These are phyloP conservation scores for Cinara cedri DNA, from an alignment of 2,888 invertebrate genomes.

Conservation along the genomic window DNA sequence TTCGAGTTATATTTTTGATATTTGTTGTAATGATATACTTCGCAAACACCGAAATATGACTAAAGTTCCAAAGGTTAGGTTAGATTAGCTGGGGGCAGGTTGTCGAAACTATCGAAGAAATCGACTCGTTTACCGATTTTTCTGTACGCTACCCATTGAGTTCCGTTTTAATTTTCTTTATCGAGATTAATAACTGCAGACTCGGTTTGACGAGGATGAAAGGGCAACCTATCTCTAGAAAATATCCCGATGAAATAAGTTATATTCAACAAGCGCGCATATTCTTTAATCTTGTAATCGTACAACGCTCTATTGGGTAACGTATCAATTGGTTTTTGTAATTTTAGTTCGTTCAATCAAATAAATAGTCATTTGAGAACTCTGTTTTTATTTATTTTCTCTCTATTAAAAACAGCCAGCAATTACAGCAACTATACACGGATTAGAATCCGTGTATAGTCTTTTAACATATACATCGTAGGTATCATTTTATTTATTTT, in stretches of 20 bases:
- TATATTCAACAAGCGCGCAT: conserved; percentile 47
- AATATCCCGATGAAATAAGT: conserved; percentile 60
- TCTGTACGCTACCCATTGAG: conserved; percentile 62
- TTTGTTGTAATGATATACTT: background rate
- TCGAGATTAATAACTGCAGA: conserved; percentile 62
- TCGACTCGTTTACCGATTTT: conserved; percentile 61
- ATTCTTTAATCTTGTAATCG: conserved; percentile 59
- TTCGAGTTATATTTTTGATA: background rate
- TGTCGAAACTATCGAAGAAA: conserved; percentile 63
- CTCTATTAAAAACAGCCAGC: too few relatives aligned
- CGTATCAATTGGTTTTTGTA: background rate
- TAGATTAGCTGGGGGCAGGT: conserved; percentile 60
- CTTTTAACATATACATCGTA: too few relatives aligned
- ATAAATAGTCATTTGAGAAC: too few relatives aligned
- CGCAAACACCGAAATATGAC: background rate
- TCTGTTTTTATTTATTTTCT: too few relatives aligned
- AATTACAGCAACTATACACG: too few relatives aligned
- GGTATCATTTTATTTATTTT: too few relatives aligned
- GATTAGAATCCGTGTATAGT: too few relatives aligned
- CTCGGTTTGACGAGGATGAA: conserved; percentile 59
- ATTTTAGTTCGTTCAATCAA: too few relatives aligned
- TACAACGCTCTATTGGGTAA: conserved; percentile 46
- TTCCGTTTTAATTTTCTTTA: conserved; percentile 59
- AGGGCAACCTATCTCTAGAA: conserved; percentile 63
- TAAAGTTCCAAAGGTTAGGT: background rate